Percentiles rank a stretch among this genome's conserved stretches.
Evolutionary conservation across 1,140 invertebrate species (phyloP).

Genomic region (Trachymyrmex cornetzi): DNA sequence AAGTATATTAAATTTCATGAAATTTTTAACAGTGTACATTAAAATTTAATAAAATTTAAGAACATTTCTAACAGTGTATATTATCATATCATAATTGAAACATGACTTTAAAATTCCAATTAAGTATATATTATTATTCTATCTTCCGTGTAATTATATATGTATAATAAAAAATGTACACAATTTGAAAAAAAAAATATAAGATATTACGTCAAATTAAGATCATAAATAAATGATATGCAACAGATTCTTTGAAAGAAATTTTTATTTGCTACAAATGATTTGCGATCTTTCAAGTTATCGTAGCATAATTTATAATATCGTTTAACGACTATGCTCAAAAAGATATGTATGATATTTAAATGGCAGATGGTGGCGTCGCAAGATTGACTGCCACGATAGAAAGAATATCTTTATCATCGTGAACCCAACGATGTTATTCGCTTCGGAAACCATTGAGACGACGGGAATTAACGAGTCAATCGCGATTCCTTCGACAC

Average conservation of each 20-base stretch:
- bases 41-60: too few species aligned
- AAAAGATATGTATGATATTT: not conserved
- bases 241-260: not conserved
- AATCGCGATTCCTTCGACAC: conserved; percentile 50
- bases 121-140: too few species aligned
- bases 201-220: not conserved
- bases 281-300: conserved; percentile 2
- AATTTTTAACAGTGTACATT: too few species aligned
- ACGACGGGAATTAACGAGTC: conserved; percentile 56
- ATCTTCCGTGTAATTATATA: too few species aligned
- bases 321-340: not conserved
- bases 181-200: too few species aligned
- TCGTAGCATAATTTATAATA: conserved; percentile 38
- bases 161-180: too few species aligned
- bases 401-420: conserved; percentile 33
- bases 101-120: too few species aligned
- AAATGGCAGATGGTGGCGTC: conserved; percentile 1
- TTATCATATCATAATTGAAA: too few species aligned
- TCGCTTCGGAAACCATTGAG: conserved; percentile 27
- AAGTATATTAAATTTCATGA: too few species aligned
- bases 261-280: not conserved
- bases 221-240: conserved; percentile 7
- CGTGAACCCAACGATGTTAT: conserved; percentile 26
- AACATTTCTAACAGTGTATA: too few species aligned
- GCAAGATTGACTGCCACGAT: conserved; percentile 5